Conservation (phyloP, 2,797 vertebrate species). For the Hemitrygon akajei region DNA sequence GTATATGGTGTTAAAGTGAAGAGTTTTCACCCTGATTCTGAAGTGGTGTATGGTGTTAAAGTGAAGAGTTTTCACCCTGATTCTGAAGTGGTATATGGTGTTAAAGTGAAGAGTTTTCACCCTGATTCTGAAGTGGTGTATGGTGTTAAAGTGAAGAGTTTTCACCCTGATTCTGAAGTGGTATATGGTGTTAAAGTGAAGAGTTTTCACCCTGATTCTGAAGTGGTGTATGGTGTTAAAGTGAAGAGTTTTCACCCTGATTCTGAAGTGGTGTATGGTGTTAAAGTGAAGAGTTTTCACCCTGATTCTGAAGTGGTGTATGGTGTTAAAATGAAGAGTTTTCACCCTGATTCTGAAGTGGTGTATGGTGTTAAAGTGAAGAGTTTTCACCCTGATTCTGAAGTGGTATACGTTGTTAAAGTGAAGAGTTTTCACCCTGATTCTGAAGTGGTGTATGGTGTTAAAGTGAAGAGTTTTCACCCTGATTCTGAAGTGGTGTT, state of each 20-base stretch:
- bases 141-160: not conserved
- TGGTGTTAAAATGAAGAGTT: not conserved
- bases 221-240: too few species aligned
- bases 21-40: too few species aligned
- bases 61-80: not conserved
- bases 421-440: not conserved
- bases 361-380: not conserved
- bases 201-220: too few species aligned
- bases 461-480: not conserved
- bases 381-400: not conserved
- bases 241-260: not conserved
- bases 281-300: not conserved
- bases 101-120: too few species aligned
- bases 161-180: not conserved
- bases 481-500: not conserved
- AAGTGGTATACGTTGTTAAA: not conserved
- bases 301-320: not conserved
- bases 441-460: not conserved
- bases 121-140: too few species aligned
- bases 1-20: too few species aligned
- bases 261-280: not conserved
- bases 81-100: not conserved
- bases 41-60: too few species aligned
- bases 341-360: not conserved
- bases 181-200: too few species aligned